Base-by-base conservation (phyloP, 2,113 vertebrate species). In the Parus major region DNA sequence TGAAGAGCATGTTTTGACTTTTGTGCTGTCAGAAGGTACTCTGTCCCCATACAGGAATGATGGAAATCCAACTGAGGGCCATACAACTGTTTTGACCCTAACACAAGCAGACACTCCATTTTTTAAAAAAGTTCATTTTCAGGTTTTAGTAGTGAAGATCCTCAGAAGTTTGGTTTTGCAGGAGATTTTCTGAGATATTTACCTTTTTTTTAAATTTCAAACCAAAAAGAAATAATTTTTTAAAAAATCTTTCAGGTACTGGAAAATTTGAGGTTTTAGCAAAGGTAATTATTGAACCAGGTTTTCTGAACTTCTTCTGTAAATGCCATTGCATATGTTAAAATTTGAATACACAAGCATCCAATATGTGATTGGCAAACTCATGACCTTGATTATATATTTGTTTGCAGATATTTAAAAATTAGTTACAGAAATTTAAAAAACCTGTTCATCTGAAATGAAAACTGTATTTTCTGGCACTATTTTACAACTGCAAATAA, bases 1-100 rank as follows among this genome's bases (percentile, higher is more conserved):
- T 95, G 81, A 87, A 84, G 70, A 47, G 41, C 66, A 61, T 77
- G 21, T 55, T 94, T 86, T 90, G 88, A 80, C 77, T 95, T 91
- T 82, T 94, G 41, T 41, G n/a, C 23, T 94, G 57, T 70, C 82
- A 85, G 33, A 53, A 56, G 31, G 10, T 27, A 42, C 93, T 88
- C 57, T 33, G 50, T 42, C 17, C 17, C 52, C 14, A 16, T 8
- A 53, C 1, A 75, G 28, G 53, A 76, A 66, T 29, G 60, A 92
- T n/a, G 44, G 52, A 78, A 84, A 39, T 73, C 42, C 42, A 83
- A 0, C 42, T 59, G 44, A 75, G 29, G 35, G 44, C 63, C 64
- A 55, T 25, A 33, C 24, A 65, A n/a, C 55, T 61, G 25, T 73
- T 88, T 72, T 61, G 49, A 75, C 35, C 61, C 20, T 69, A 46